Base-by-base conservation (phyloP, 1,140 invertebrate genomes). In the Mesaphorura yosii region DNA sequence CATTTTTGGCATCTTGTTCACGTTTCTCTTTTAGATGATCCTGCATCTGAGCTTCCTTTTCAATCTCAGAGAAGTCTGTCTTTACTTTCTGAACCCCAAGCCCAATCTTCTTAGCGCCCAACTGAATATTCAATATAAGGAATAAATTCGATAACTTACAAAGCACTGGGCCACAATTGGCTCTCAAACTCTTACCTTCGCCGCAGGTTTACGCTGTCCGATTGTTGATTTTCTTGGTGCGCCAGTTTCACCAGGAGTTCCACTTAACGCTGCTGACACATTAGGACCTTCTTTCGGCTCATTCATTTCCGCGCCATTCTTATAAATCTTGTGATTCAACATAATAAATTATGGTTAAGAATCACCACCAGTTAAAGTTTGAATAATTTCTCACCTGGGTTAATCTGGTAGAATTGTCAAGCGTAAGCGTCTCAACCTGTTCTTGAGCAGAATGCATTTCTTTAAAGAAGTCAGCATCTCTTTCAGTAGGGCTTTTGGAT, bases 21-120 rank as follows among this genome's bases (percentile, higher is more conserved):
- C 70, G 73, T 69, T 77, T 71, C 65, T 77, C 70, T 65, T 79
- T 81, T 15, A 81, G 70, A 66, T 87, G 80, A 68, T 89, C 88
- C 26, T 80, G 77, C 59, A 87, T 76, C 59, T 83, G 80, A 0
- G 88, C 89, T 66, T 88, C 83, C 63, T 81, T 81, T 72, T 98
- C 94, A 40, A 98, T 81, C 65, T 95, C 92, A n/a, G 84, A 84
- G 70, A 98, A 98, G 70, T 98, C 92, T 14, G 84, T 78, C 64
- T 83, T 88, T 5, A 97, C 87, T 70, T 88, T 88, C 50, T 91
- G 92, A n/a, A 93, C 95, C 50, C 94, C 94, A n/a, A 98, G 70
- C 1, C 90, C 86, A 38, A 78, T 78, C 69, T 88, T 93, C 66
- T 91, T 94, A 0, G 76, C 80, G 14, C 88, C 88, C 52, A 91